Evolutionary conservation across 2,888 invertebrate species (phyloP), one percentile per base, ranked within the genome.

Genomic region (Spilarctia lutea): DNA sequence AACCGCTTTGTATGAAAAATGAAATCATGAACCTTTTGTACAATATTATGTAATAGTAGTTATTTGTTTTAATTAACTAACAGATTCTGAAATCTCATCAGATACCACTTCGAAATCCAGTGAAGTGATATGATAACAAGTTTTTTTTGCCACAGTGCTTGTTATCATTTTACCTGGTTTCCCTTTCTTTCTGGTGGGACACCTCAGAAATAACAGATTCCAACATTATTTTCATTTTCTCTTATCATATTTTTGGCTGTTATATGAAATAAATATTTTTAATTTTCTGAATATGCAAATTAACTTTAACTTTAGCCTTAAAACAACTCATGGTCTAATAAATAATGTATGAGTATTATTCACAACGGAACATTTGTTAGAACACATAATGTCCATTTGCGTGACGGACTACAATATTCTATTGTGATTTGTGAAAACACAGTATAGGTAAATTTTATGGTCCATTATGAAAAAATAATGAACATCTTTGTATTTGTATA

Each of bases 311-410:
- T n/a, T n/a, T n/a, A n/a, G n/a, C n/a, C n/a, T n/a, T n/a, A 39
- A 56, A 70, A 63, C 39, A 70, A 63, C 45, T 60, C 35, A 63
- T 70, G 67, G 66, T 52, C 35, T 67, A 63, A 71, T 68, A 13
- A 63, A 71, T 73, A 56, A 76, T 33, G 72, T 71, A 65, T 35
- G 39, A 66, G 66, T 11, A 45, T 70, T 70, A 73, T 79, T 74
- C 24, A 68, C 71, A 60, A 68, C 27, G 45, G n/a, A 69, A 30
- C 56, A 35, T 68, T 71, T 76, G 45, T 48, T 70, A 70, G 35
- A 78, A 73, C 68, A 68, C 16, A 79, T 16, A 63, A 71, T 73
- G 52, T 71, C 63, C 60, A 68, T 75, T 73, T 66, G 13, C 18
- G 68, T 75, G 68, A 72, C 60, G 35, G 68, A 66, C 52, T 65